Evolutionary conservation across 2,888 invertebrate genomes (phyloP).

Genomic region (Miltochrista miniata): DNA sequence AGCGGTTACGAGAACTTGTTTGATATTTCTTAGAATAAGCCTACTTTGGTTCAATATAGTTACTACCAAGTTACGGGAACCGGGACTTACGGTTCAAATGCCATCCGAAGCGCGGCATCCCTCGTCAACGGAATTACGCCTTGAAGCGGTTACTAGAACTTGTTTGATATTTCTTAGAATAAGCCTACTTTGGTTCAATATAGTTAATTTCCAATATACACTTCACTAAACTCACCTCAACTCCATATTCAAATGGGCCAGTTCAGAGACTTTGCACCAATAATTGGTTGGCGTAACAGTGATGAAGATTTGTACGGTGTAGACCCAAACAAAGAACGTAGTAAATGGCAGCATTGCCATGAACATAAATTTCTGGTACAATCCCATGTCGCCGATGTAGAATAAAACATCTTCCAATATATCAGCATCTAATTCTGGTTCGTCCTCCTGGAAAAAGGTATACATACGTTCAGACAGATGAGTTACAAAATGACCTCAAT

Average conservation of each 20-base stretch:
- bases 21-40: neutral
- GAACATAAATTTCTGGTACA: slow-evolving; percentile 64
- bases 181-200: neutral
- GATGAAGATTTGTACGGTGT: slow-evolving; percentile 70
- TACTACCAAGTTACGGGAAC: too few species aligned
- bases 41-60: neutral
- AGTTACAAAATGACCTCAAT: too few species aligned
- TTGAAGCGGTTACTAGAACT: too few species aligned
- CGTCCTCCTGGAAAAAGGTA: neutral
- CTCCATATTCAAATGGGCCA: slow-evolving; percentile 49
- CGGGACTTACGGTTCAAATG: too few species aligned
- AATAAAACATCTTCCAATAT: slow-evolving; percentile 54
- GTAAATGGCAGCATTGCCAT: slow-evolving; percentile 63
- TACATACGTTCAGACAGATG: too few species aligned
- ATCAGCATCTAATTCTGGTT: slow-evolving; percentile 21
- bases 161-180: neutral
- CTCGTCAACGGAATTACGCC: too few species aligned
- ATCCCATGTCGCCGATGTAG: slow-evolving; percentile 62
- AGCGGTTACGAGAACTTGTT: too few species aligned
- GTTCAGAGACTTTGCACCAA: slow-evolving; percentile 64
- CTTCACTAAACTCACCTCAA: slow-evolving; percentile 48
- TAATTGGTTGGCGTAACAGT: slow-evolving; percentile 63
- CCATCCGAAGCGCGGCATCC: too few species aligned
- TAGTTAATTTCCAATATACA: too few species aligned
- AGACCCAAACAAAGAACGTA: slow-evolving; percentile 62